Base-by-base conservation (phyloP, 1,140 invertebrate genomes). In the Orussus abietinus region DNA sequence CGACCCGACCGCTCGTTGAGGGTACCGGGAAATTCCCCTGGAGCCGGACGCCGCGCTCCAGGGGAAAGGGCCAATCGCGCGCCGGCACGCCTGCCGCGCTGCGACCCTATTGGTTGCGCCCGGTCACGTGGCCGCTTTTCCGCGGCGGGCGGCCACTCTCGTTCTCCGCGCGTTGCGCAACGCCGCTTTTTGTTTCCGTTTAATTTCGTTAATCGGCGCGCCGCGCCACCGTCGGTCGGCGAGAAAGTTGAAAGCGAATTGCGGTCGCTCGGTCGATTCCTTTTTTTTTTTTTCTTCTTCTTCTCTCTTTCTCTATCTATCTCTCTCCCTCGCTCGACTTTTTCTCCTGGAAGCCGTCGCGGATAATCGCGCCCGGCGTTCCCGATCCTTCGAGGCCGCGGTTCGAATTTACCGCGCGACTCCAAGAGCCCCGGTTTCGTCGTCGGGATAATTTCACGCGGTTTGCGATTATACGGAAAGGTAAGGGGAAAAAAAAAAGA, bases 221-320 rank as follows among this genome's bases (percentile, higher is more conserved):
- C 14, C 31, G 10, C 7, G 1, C 14, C 12, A 10, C 10, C 14
- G 7, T 9, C 7, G 7, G 34, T 14, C 31, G 13, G 31, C 14
- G 34, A 18, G 34, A 36, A 36, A 36, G 34, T 36, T 36, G 34
- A 36, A 36, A 36, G 34, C 21, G 34, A 36, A 36, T 36, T 36
- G 18, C 34, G 34, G 34, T 20, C 18, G 13, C n/a, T n/a, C n/a
- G n/a, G n/a, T n/a, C n/a, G n/a, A n/a, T 31, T 5, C 9, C 14
- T 12, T 9, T 22, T 34, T 31, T 37, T 37, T 22, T 19, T 4
- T 31, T 7, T 14, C 12, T 13, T 15, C 10, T 19, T 35, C 28
- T 26, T 29, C 9, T 35, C 31, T 9, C 28, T 25, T 12, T 38
- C 37, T 32, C 38, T 47, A 32, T 18, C 37, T 35, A 25, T 40